phyloP scores from a whole-genome alignment of 1,140 invertebrate species.

The Drosophila sturtevanti region DNA sequence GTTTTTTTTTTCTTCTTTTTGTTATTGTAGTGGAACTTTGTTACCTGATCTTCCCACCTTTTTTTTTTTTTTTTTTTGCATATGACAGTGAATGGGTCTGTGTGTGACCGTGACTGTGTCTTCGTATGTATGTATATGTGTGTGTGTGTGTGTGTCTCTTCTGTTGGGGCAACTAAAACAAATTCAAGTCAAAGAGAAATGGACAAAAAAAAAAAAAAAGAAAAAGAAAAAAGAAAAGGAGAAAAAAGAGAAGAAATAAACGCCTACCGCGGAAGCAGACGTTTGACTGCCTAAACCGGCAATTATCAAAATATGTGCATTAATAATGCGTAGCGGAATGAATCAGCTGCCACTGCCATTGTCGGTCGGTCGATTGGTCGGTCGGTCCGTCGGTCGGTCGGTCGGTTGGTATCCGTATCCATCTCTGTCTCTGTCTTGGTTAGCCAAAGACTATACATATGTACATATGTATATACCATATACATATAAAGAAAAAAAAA shows the following conservation, averaged over 20 bases:
- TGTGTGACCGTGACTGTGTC: neutral
- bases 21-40: conserved; percentile 5
- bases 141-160: conserved; percentile 15
- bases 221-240: too few relatives aligned
- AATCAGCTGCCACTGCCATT: conserved; percentile 58
- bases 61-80: neutral
- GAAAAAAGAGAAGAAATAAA: conserved; percentile 3
- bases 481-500: too few relatives aligned
- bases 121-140: conserved; percentile 18
- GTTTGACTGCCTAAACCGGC: conserved; percentile 70
- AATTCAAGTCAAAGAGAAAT: conserved; percentile 67
- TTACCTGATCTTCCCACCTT: conserved; percentile 38
- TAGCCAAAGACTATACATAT: too few relatives aligned
- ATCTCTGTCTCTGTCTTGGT: neutral
- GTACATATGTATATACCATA: too few relatives aligned
- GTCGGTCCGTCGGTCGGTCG: too few relatives aligned
- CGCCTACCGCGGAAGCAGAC: conserved; percentile 78
- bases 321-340: conserved; percentile 79
- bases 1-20: neutral
- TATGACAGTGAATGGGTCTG: too few relatives aligned
- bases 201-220: conserved; percentile 29
- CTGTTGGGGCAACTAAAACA: conserved; percentile 47
- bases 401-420: conserved; percentile 7
- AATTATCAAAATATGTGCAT: conserved; percentile 82
- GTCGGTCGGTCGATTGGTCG: too few relatives aligned